phyloP scores from a whole-genome alignment of 1,140 invertebrate genomes.

The Carposina sasakii region DNA sequence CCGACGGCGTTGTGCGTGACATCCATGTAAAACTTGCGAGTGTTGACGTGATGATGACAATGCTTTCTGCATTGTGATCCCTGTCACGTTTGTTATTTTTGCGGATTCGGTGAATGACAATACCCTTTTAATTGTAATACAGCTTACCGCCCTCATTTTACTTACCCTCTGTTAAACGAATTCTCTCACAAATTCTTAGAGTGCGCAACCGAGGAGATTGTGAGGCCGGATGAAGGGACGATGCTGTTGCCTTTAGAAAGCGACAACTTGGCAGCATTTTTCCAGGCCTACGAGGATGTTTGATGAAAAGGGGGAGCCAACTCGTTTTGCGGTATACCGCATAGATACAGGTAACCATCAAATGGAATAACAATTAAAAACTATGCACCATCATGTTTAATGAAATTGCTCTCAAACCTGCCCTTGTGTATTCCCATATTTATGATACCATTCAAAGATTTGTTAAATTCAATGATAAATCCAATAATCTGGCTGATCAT shows the following conservation, averaged over 20 bases:
- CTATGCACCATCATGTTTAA: too few relatives aligned
- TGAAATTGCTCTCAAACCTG: too few relatives aligned
- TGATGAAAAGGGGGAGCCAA: constrained; percentile 9
- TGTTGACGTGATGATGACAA: background rate
- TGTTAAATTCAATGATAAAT: too few relatives aligned
- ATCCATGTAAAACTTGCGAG: background rate
- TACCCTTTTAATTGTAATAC: background rate
- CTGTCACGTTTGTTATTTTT: background rate
- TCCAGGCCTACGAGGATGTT: background rate
- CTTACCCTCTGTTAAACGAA: background rate
- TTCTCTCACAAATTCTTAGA: background rate
- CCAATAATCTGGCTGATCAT: too few relatives aligned
- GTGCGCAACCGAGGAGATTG: background rate
- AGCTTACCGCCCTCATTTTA: background rate
- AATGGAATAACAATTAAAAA: too few relatives aligned
- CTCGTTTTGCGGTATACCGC: constrained; percentile 15
- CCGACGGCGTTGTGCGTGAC: background rate
- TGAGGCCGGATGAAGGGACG: background rate
- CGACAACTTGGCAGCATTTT: background rate
- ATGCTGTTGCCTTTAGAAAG: background rate
- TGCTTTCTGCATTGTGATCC: background rate
- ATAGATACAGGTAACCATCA: constrained; percentile 20
- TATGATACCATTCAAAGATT: too few relatives aligned
- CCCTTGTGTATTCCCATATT: too few relatives aligned
- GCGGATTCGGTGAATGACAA: background rate